phyloP scores from a whole-genome alignment of 2,113 vertebrate genomes.

The Terrapene triunguis region DNA sequence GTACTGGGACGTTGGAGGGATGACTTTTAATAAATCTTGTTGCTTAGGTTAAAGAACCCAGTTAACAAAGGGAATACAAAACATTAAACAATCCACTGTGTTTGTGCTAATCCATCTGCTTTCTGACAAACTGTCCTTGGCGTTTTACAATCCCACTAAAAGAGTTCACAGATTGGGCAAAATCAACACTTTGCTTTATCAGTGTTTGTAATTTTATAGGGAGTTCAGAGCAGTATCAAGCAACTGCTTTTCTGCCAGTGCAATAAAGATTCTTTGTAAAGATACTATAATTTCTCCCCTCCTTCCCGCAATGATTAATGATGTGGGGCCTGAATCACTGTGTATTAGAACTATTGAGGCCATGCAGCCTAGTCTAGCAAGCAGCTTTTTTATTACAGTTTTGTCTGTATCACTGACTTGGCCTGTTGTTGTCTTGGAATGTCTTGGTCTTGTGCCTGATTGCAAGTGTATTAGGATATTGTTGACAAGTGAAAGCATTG shows the following conservation, averaged over 20 bases:
- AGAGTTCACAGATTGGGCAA: conserved; percentile 10
- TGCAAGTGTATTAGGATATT: not conserved
- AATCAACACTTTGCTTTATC: conserved; percentile 6
- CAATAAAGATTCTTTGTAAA: not conserved
- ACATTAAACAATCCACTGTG: not conserved
- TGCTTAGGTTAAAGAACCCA: conserved; percentile 11
- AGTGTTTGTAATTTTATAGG: not conserved
- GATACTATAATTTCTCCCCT: not conserved
- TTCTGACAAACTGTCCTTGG: not conserved
- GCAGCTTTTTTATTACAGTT: not conserved
- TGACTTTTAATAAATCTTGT: not conserved
- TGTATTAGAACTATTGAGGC: not conserved
- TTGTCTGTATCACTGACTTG: not conserved
- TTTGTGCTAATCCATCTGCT: not conserved
- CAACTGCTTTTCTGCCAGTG: not conserved
- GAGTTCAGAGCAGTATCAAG: not conserved
- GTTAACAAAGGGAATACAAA: not conserved
- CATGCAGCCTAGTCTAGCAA: not conserved
- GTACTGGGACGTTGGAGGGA: not conserved
- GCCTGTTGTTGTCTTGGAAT: conserved; percentile 1
- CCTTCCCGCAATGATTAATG: not conserved
- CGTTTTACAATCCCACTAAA: conserved; percentile 3
- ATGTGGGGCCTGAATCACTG: not conserved
- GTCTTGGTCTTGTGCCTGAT: not conserved
- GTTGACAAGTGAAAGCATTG: not conserved